Conservation (phyloP, 2,797 vertebrate genomes). For the Myotis findleyi region DNA sequence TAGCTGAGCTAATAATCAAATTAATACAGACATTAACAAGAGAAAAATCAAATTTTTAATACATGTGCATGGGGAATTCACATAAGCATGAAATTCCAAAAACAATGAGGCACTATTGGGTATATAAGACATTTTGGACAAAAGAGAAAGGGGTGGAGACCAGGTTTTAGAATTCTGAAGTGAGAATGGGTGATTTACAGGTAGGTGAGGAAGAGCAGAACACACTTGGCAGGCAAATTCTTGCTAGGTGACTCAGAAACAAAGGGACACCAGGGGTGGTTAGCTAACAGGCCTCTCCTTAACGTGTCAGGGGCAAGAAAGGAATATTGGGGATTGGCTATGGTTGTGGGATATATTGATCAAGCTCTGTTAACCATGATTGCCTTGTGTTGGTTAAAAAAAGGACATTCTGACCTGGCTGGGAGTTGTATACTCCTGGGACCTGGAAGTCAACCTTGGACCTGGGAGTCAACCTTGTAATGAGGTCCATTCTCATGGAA, state of each 20-base stretch:
- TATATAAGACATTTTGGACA: background rate
- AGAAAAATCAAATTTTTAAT: background rate
- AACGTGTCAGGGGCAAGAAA: background rate
- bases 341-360: too few relatives aligned
- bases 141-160: background rate
- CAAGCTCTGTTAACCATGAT: too few relatives aligned
- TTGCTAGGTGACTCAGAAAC: background rate
- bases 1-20: background rate
- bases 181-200: background rate
- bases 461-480: too few relatives aligned
- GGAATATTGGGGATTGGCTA: too few relatives aligned
- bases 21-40: background rate
- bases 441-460: too few relatives aligned
- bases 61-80: background rate
- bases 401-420: too few relatives aligned
- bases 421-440: too few relatives aligned
- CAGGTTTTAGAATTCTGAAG: background rate
- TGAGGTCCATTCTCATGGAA: too few relatives aligned
- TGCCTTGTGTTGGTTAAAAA: too few relatives aligned
- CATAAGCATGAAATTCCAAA: background rate
- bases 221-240: background rate
- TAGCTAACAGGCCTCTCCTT: background rate
- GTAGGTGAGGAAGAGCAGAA: background rate
- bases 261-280: too few relatives aligned
- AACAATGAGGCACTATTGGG: background rate